These are phyloP conservation scores for Alloplasta piceator DNA, from an alignment of 2,888 invertebrate genomes.

Conservation along the genomic window DNA sequence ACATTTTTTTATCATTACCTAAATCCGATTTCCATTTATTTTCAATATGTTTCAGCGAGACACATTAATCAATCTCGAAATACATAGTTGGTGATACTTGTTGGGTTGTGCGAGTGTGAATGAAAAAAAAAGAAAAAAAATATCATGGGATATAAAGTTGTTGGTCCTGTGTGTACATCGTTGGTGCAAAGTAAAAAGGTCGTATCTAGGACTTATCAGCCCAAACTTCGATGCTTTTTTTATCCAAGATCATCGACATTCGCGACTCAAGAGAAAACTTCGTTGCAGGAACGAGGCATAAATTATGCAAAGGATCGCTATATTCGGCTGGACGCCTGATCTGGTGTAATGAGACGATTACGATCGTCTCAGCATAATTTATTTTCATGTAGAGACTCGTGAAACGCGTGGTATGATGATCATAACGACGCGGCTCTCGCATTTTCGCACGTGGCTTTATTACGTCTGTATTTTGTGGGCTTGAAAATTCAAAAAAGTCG, in stretches of 20 bases:
- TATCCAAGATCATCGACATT: not conserved
- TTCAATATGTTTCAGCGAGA: not conserved
- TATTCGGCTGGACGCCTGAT: conserved; percentile 12
- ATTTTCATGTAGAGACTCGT: conserved; percentile 19
- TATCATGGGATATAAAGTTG: not conserved
- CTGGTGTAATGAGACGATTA: conserved; percentile 27
- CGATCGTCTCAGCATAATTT: conserved; percentile 25
- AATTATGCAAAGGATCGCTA: conserved; percentile 19
- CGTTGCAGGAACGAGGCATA: conserved; percentile 2
- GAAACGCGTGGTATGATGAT: conserved; percentile 9
- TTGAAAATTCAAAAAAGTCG: too few species aligned
- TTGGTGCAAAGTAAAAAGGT: too few species aligned
- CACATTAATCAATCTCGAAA: not conserved
- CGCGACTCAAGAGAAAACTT: not conserved
- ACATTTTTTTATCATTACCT: conserved; percentile 11
- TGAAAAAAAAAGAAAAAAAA: not conserved
- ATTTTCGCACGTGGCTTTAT: too few species aligned
- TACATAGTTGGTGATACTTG: not conserved
- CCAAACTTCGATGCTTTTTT: too few species aligned
- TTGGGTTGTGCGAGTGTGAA: not conserved
- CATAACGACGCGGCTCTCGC: not conserved
- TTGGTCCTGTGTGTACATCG: not conserved
- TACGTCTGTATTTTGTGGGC: too few species aligned
- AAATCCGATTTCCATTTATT: conserved; percentile 13
- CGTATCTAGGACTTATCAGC: too few species aligned